phyloP scores from a whole-genome alignment of 2,888 invertebrate species.

The Hyposoter didymator region DNA sequence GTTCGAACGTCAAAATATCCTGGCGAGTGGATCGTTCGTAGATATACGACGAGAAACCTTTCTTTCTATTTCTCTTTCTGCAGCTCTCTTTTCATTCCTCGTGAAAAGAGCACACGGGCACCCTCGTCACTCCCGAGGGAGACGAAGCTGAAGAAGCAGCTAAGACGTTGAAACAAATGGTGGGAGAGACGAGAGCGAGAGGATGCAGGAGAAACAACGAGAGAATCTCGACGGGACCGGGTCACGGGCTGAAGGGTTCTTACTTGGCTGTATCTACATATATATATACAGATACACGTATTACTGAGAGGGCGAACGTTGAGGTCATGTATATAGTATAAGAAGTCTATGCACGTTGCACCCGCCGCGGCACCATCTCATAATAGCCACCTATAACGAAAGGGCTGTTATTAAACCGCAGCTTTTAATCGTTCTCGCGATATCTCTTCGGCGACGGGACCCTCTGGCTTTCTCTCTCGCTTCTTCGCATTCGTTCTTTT shows the following conservation, averaged over 20 bases:
- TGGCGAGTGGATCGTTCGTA: constrained; percentile 66
- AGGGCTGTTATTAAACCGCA: constrained; percentile 80
- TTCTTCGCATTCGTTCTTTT: neutral
- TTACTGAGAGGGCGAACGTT: constrained; percentile 40
- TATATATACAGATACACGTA: neutral
- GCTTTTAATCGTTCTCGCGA: constrained; percentile 80
- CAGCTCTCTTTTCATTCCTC: constrained; percentile 32
- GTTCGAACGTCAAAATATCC: constrained; percentile 80
- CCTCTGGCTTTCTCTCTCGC: constrained; percentile 12
- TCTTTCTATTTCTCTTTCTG: constrained; percentile 27
- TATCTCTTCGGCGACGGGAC: constrained; percentile 62
- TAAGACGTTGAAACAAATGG: constrained; percentile 25
- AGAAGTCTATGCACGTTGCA: constrained; percentile 65
- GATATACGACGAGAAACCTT: constrained; percentile 77
- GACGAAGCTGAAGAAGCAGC: constrained; percentile 42
- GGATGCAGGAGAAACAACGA: constrained; percentile 29
- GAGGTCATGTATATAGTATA: constrained; percentile 56
- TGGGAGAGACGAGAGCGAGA: constrained; percentile 48
- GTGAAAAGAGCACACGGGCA: constrained; percentile 59
- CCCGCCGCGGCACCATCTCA: constrained; percentile 66
- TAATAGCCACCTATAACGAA: constrained; percentile 78
- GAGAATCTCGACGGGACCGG: constrained; percentile 70
- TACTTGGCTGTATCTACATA: constrained; percentile 22
- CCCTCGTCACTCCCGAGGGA: constrained; percentile 67
- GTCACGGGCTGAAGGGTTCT: constrained; percentile 66